Base-by-base conservation (phyloP, 2,113 vertebrate species). In the Tapirus terrestris region DNA sequence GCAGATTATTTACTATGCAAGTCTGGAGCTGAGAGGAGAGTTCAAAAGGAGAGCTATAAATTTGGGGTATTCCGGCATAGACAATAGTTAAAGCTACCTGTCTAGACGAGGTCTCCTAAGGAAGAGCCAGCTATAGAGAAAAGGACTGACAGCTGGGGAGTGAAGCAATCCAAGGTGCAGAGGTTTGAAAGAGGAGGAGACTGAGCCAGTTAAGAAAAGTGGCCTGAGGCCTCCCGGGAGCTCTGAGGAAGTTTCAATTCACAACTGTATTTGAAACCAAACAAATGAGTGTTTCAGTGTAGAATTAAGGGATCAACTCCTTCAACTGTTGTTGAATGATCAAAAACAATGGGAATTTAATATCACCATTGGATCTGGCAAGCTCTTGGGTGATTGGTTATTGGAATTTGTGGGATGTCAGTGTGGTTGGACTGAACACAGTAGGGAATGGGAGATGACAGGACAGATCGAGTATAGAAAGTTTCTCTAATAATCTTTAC, bases 151-250 rank as follows among this genome's bases (percentile, higher is more conserved):
- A 13, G 2, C 27, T 53, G 6, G 2, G 3, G 3, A 8, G 17
- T 31, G 18, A 75, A 14, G 3, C 8, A 56, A 2, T 61, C 3
- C 8, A 10, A 39, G 10, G 5, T 16, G 2, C 0, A 39, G n/a
- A 79, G 14, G 13, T 23, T 7, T 16, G 18, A 13, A 63, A 23
- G 27, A 81, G 16, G 29, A 79, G 53, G 23, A 89, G 23, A 65
- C 8, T 53, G 3, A 77, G 53, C 4, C 25, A 39, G 11, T 27
- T 45, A 70, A 72, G 61, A 2, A 72, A 83, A 77, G 20, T 9
- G 27, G 33, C 5, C 39, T 43, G 36, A 31, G 33, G 4, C 12
- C 29, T 31, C n/a, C 21, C 72, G 31, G 51, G 8, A 51, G 6
- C 5, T 84, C 63, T 73, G 25, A 45, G 4, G 9, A 67, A 51